Evolutionary conservation across 2,113 vertebrate genomes (phyloP).

Genomic region (Colaptes auratus): DNA sequence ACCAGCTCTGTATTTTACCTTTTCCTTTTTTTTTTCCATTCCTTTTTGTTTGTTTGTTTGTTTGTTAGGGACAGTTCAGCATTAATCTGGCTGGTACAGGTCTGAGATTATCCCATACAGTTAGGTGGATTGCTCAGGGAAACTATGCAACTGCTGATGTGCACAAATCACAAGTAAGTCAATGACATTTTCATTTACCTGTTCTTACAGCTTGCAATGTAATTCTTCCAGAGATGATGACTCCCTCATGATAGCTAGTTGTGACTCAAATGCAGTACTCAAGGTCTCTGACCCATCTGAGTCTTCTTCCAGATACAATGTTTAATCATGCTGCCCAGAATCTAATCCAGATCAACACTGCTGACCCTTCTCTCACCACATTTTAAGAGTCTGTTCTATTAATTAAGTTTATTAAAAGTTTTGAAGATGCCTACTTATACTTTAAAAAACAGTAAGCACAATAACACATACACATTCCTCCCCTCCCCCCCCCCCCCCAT

Average conservation of each 20-base stretch:
- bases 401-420: background rate
- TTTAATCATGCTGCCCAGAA: background rate
- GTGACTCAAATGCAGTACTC: background rate
- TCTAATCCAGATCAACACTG: background rate
- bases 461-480: too few species aligned
- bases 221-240: background rate
- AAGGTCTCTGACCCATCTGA: background rate
- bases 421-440: background rate
- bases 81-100: constrained; percentile 93
- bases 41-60: background rate
- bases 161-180: constrained; percentile 89
- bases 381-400: background rate
- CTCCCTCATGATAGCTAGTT: background rate
- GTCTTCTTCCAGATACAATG: background rate
- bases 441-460: background rate
- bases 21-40: background rate
- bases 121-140: constrained; percentile 91
- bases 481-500: accelerated
- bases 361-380: background rate
- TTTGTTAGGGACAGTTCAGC: constrained; percentile 91
- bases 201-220: background rate
- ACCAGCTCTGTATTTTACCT: background rate
- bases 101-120: constrained; percentile 83
- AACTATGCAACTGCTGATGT: constrained; percentile 89
- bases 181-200: background rate